These are phyloP conservation scores for Patiria pectinifera DNA, from an alignment of 53 echinoderm and acorn worm genomes.

Conservation along the genomic window DNA sequence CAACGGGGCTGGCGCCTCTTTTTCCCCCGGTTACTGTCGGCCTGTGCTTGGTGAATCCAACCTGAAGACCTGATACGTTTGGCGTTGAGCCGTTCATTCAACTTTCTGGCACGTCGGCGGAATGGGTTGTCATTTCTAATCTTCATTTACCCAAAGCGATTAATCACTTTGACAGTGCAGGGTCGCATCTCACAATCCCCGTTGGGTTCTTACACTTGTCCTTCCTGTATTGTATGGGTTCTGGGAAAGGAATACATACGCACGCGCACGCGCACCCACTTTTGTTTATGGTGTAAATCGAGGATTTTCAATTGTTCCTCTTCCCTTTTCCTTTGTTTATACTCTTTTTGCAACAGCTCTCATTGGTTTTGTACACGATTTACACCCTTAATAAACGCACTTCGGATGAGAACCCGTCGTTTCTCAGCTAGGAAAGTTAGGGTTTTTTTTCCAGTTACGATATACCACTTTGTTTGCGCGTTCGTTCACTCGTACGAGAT, in stretches of 20 bases:
- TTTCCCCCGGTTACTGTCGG: not conserved
- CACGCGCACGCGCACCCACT: too few species aligned
- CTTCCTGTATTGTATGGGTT: not conserved
- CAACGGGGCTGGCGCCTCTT: not conserved
- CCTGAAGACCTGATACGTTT: not conserved
- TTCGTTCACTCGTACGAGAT: not conserved
- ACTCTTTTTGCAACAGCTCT: too few species aligned
- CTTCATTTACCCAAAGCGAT: not conserved
- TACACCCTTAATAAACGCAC: not conserved
- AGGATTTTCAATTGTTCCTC: too few species aligned
- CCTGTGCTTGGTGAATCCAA: not conserved
- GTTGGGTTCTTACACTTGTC: not conserved
- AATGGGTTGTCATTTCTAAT: slow-evolving; percentile 8
- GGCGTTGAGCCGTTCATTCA: not conserved
- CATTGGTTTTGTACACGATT: too few species aligned
- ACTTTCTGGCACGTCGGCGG: not conserved
- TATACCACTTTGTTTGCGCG: not conserved
- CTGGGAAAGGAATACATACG: not conserved
- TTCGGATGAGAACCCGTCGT: not conserved
- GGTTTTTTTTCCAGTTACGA: not conserved
- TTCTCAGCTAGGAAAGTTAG: not conserved
- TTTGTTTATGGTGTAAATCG: too few species aligned
- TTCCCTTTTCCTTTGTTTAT: too few species aligned
- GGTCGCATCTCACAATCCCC: not conserved
- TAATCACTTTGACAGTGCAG: not conserved